Conservation (phyloP, 1,140 invertebrate genomes). For the Trigoniulus corallinus region DNA sequence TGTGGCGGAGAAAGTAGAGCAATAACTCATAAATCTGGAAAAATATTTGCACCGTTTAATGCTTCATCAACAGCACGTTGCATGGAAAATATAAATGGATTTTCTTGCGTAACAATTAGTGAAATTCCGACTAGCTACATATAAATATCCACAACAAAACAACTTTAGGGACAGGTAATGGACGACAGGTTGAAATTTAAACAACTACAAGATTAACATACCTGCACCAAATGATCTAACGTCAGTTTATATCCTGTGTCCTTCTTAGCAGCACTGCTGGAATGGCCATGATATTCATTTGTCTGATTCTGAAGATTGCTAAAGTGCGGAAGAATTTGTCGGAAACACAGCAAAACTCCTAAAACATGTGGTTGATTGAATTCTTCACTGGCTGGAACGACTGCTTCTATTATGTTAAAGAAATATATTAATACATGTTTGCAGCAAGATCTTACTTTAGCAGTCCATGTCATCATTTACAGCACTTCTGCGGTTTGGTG, state of each 20-base stretch:
- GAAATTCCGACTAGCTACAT: no score
- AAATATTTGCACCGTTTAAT: constrained; percentile 9
- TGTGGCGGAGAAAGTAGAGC: constrained; percentile 46
- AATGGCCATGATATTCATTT: neutral
- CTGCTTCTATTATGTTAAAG: constrained; percentile 13
- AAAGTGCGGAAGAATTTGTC: constrained; percentile 41
- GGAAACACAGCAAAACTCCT: constrained; percentile 44
- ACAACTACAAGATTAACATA: constrained; percentile 3
- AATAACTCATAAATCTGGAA: constrained; percentile 63
- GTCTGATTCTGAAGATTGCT: neutral
- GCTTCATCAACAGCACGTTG: no score
- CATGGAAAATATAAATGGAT: no score
- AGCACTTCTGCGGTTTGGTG: no score
- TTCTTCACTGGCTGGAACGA: constrained; percentile 33
- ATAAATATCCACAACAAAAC: no score
- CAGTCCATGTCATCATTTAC: no score
- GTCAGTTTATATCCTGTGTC: constrained; percentile 13
- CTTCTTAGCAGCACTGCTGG: constrained; percentile 10
- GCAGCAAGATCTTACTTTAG: no score
- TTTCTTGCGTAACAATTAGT: no score
- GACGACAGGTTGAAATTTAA: no score
- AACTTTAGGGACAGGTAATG: no score
- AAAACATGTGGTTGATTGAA: constrained; percentile 31
- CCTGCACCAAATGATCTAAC: constrained; percentile 16
- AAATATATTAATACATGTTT: neutral